Percentiles rank a stretch among this genome's conserved stretches.
phyloP scores from a whole-genome alignment of 2,113 vertebrate species.

The Callopanchax toddi region DNA sequence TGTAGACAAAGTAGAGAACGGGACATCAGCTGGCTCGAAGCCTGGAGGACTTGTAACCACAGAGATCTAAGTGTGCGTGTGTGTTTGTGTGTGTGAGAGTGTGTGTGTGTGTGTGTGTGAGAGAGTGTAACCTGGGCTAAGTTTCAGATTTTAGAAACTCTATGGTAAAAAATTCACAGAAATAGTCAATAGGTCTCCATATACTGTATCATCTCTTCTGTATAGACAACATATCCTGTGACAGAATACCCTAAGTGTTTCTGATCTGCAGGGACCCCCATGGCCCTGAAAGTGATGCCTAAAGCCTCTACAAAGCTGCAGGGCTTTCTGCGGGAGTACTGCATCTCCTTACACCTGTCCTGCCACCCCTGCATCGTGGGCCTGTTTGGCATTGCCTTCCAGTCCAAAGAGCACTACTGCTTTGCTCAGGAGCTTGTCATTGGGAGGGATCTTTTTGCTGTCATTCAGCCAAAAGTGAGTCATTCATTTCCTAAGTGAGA shows the following conservation, averaged over 20 bases:
- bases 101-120: not conserved
- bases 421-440: constrained; percentile 90
- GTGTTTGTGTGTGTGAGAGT: no score
- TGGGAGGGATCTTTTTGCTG: constrained; percentile 89
- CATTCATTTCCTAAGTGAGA: constrained; percentile 5
- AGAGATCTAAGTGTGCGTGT: no score
- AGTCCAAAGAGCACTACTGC: constrained; percentile 88
- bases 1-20: constrained; percentile 15
- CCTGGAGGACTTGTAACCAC: constrained; percentile 2
- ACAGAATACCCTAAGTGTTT: no score
- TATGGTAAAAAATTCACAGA: no score
- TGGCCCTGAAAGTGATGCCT: constrained; percentile 94
- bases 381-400: constrained; percentile 91
- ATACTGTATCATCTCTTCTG: not conserved
- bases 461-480: constrained; percentile 91
- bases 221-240: no score
- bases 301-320: constrained; percentile 90
- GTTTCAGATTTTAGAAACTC: not conserved
- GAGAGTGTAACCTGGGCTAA: not conserved
- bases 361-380: constrained; percentile 87
- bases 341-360: constrained; percentile 89
- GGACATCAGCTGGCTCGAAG: not conserved
- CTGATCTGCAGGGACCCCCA: constrained; percentile 83
- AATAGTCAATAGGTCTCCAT: not conserved
- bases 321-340: constrained; percentile 93